Conservation (phyloP, 2,888 invertebrate genomes). For the Drosophila vallismaia region DNA sequence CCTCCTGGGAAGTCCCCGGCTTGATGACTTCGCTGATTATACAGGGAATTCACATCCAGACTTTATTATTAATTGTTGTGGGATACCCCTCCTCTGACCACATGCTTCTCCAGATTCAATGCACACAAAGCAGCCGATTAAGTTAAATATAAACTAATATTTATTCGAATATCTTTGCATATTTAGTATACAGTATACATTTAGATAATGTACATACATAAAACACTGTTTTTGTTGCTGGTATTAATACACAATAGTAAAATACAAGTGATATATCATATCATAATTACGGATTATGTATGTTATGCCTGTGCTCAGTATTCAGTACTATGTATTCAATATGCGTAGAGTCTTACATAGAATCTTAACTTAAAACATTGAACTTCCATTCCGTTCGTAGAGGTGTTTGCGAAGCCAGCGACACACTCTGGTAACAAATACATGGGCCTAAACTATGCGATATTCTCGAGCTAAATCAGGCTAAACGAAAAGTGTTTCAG, state of each 20-base stretch:
- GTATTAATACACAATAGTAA: constrained; percentile 52
- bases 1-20: background rate
- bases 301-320: constrained; percentile 30
- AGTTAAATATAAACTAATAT: constrained; percentile 68
- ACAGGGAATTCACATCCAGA: background rate
- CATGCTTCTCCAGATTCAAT: too few relatives aligned
- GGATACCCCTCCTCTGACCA: background rate
- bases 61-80: background rate
- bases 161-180: constrained; percentile 78
- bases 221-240: constrained; percentile 31
- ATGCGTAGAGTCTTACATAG: constrained; percentile 63
- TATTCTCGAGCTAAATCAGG: constrained; percentile 43
- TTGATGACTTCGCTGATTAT: background rate
- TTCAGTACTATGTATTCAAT: constrained; percentile 46
- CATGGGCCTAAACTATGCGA: constrained; percentile 62
- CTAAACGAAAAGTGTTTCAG: constrained; percentile 37
- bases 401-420: constrained; percentile 17
- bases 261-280: constrained; percentile 44
- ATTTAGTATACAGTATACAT: constrained; percentile 66
- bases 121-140: background rate
- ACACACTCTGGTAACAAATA: constrained; percentile 64
- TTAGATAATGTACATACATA: constrained; percentile 68
- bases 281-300: constrained; percentile 44
- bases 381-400: constrained; percentile 36
- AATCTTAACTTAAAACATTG: constrained; percentile 59